Evolutionary conservation across 2,888 invertebrate species (phyloP).

Genomic region (Machimus rusticus): DNA sequence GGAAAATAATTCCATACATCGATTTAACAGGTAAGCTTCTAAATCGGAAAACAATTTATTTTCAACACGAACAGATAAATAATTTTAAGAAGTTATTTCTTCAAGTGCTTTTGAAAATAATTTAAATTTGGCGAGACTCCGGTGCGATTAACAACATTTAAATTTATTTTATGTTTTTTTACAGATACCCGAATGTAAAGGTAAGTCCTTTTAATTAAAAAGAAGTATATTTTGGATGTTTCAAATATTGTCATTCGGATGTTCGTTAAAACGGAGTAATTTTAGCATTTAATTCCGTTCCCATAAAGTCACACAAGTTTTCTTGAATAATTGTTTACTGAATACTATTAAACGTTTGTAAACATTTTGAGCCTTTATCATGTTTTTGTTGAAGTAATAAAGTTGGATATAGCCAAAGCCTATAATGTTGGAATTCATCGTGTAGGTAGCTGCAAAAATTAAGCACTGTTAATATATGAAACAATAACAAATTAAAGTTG

Average conservation of each 20-base stretch:
- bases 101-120: not conserved
- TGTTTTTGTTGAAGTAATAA: not conserved
- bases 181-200: not conserved
- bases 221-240: too few relatives aligned
- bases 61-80: too few relatives aligned
- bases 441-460: conserved; percentile 77
- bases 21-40: too few relatives aligned
- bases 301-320: not conserved
- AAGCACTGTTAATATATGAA: not conserved
- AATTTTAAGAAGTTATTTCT: not conserved
- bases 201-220: too few relatives aligned
- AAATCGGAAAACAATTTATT: too few relatives aligned
- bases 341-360: not conserved
- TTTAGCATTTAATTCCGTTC: too few relatives aligned
- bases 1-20: too few relatives aligned
- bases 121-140: too few relatives aligned
- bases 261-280: not conserved
- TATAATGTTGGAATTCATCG: conserved; percentile 72
- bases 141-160: too few relatives aligned
- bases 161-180: not conserved
- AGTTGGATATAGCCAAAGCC: conserved; percentile 67
- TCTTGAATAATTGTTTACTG: not conserved
- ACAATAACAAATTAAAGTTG: not conserved
- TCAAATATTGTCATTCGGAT: not conserved
- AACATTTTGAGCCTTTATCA: not conserved